Base-by-base conservation (phyloP, 2,888 invertebrate species). In the Tinea pellionella region DNA sequence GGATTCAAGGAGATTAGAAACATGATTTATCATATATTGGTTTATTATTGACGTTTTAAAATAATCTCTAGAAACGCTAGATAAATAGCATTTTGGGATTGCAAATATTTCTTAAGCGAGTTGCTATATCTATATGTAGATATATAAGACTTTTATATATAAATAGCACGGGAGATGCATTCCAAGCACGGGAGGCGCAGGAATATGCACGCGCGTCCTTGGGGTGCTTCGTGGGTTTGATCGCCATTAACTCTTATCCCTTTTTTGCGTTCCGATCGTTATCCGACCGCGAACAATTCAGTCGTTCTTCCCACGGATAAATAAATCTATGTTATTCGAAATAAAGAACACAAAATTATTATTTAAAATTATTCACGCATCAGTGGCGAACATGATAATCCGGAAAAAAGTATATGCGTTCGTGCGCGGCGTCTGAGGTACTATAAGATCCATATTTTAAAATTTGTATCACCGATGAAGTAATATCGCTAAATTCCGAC, bases 181-280 rank as follows among this genome's bases (percentile, higher is more conserved):
- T 79, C 79, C 77, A 61, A 60, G 62, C 65, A 62, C 64, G 64
- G 67, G 67, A 65, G 68, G 68, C 65, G 68, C 68, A 65, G 68
- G 68, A 66, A 65, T 67, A 66, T 65, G 68, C 66, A 68, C 70
- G 72, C 68, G 70, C 76, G 82, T 77, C 82, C 83, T 82, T 80
- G 78, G 71, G 68, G 61, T 43, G 57, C 55, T 57, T 30, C 57
- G 9, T 32, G 32, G 57, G 30, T 57, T 55, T 13, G 29, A 57
- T 32, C 30, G 76, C 78, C 71, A 79, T 82, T 80, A 82, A 76
- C 75, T 77, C 24, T 72, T 74, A 74, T 76, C 81, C 83, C 80
- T 84, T 87, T 87, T 86, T 86, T 87, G 82, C 81, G 78, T 74
- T 76, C 69, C 74, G 77, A 81, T 84, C 77, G 78, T 80, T 81